Percentiles rank a stretch among this genome's conserved stretches.
Evolutionary conservation across 2,113 vertebrate genomes (phyloP).

Genomic region (Aspiorhynchus laticeps): DNA sequence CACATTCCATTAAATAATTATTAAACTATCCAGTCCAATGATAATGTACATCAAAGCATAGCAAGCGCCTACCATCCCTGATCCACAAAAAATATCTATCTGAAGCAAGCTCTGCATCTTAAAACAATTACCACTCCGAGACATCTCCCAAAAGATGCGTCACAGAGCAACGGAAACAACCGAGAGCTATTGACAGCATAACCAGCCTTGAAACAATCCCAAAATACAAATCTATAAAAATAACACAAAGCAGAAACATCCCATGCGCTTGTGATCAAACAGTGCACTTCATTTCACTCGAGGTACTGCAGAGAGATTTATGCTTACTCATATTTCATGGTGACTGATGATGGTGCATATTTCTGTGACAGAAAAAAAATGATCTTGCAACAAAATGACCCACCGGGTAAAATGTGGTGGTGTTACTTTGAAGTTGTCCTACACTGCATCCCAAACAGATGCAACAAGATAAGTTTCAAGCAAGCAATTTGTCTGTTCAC

Average conservation of each 20-base stretch:
- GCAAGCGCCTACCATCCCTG: not conserved
- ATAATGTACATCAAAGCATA: slow-evolving; percentile 11
- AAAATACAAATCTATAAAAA: slow-evolving; percentile 38
- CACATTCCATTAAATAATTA: not conserved
- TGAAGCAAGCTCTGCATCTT: slow-evolving; percentile 58
- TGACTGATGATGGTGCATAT: slow-evolving; percentile 66
- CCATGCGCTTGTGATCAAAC: not conserved
- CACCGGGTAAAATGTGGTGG: not conserved
- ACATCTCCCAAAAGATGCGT: slow-evolving; percentile 45
- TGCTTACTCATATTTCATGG: slow-evolving; percentile 59
- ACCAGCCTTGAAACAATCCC: slow-evolving; percentile 49
- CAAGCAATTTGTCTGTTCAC: not conserved
- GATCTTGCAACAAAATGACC: not conserved
- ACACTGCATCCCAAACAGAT: not conserved
- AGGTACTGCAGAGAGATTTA: slow-evolving; percentile 61
- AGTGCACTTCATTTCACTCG: slow-evolving; percentile 5
- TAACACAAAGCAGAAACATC: slow-evolving; percentile 54
- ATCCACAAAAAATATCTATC: slow-evolving; percentile 43
- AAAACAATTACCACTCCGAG: slow-evolving; percentile 63
- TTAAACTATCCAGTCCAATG: not conserved
- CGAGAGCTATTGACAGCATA: slow-evolving; percentile 33
- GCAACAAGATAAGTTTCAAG: not conserved
- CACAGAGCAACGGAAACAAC: slow-evolving; percentile 53
- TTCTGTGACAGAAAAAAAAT: slow-evolving; percentile 60
- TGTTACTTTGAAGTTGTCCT: not conserved